Percentiles rank a stretch among this genome's conserved stretches.
Conservation (phyloP, 1,140 invertebrate species). For the Nylanderia fulva region DNA sequence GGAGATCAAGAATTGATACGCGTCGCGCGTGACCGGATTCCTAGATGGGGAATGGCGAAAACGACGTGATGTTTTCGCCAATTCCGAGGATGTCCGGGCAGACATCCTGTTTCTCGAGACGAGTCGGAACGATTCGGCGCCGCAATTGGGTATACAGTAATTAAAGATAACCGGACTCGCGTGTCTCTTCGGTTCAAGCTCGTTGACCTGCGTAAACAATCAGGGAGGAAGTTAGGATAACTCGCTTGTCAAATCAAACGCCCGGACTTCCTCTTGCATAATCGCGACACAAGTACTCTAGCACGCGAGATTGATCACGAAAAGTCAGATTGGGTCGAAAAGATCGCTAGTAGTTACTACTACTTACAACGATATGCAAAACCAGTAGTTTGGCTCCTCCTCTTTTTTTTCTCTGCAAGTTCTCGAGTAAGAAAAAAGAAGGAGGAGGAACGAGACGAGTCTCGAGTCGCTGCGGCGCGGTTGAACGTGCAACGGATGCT, state of each 20-base stretch:
- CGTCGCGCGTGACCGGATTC: slow-evolving; percentile 36
- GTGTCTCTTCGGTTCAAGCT: not conserved
- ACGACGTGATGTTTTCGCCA: not conserved
- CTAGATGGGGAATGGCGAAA: slow-evolving; percentile 19
- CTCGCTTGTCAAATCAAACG: no score
- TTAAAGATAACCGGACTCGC: slow-evolving; percentile 11
- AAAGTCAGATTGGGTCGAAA: not conserved
- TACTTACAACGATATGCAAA: slow-evolving; percentile 26
- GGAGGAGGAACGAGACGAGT: slow-evolving; percentile 49
- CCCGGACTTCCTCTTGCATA: no score
- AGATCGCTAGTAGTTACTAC: not conserved
- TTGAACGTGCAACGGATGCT: slow-evolving; percentile 69
- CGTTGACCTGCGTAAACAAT: not conserved
- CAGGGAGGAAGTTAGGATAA: not conserved
- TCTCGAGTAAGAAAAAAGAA: not conserved
- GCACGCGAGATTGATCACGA: not conserved
- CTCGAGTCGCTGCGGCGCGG: slow-evolving; percentile 29
- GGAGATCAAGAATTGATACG: slow-evolving; percentile 39
- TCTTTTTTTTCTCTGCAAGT: no score
- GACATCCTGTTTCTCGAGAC: slow-evolving; percentile 48
- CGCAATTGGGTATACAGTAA: no score
- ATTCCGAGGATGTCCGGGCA: slow-evolving; percentile 36
- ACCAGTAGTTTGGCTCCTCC: not conserved
- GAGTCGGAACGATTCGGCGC: slow-evolving; percentile 14
- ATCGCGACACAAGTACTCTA: not conserved